A percentile compares a stretch with the other conserved stretches of the same genome.
Conservation (phyloP, 2,797 vertebrate species). For the Sebastes matsubarae region DNA sequence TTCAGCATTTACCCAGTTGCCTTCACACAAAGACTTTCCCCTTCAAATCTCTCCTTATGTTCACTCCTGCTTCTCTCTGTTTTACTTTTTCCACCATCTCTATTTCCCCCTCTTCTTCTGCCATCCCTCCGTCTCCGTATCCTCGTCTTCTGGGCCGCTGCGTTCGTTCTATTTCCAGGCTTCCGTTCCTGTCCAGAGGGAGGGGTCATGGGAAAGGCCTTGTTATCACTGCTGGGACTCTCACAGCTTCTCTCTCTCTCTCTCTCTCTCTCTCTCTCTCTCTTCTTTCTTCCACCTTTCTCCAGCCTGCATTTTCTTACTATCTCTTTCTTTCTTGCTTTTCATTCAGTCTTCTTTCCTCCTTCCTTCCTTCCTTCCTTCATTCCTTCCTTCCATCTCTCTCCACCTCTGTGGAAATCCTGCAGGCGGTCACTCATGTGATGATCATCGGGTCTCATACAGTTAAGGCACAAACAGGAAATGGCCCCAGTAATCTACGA, state of each 20-base stretch:
- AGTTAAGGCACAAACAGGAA: constrained; percentile 64
- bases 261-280: constrained; percentile 51
- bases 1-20: constrained; percentile 46
- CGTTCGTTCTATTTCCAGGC: constrained; percentile 80
- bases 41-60: constrained; percentile 21
- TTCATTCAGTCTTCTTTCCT: background rate
- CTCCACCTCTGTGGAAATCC: constrained; percentile 1
- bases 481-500: constrained; percentile 57
- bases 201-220: constrained; percentile 87
- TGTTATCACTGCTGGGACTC: constrained; percentile 81
- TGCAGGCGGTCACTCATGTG: constrained; percentile 32
- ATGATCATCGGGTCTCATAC: constrained; percentile 39
- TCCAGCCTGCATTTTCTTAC: background rate
- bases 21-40: constrained; percentile 32
- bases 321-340: constrained; percentile 4
- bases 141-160: constrained; percentile 43
- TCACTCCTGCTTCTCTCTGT: constrained; percentile 1
- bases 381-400: background rate
- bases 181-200: constrained; percentile 75
- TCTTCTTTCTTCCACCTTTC: constrained; percentile 54
- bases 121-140: constrained; percentile 40
- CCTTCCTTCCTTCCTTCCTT: background rate
- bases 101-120: constrained; percentile 20
- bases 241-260: constrained; percentile 50
- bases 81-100: constrained; percentile 37